These are phyloP conservation scores for Tetraodon nigroviridis DNA, from an alignment of 2,113 vertebrate species.

Conservation along the genomic window DNA sequence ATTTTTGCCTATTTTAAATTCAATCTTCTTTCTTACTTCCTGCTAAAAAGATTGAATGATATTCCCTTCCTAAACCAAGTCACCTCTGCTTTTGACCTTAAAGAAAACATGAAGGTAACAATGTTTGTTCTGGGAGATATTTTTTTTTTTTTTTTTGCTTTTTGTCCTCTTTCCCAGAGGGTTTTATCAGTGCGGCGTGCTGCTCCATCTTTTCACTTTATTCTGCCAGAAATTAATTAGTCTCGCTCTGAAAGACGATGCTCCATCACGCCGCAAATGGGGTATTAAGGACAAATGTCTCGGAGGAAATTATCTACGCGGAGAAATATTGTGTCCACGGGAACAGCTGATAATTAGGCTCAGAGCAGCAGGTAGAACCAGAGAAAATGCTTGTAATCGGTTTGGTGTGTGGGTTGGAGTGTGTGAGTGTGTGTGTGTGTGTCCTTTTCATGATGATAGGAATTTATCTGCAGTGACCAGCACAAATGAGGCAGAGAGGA, in stretches of 20 bases:
- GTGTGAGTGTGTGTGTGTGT: not conserved
- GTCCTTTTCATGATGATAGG: not conserved
- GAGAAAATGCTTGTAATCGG: slow-evolving; percentile 27
- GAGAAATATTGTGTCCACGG: slow-evolving; percentile 46
- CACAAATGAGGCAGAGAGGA: slow-evolving; percentile 14
- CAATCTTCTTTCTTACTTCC: no score
- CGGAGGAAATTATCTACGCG: slow-evolving; percentile 55
- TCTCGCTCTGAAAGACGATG: slow-evolving; percentile 54
- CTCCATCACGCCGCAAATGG: slow-evolving; percentile 41
- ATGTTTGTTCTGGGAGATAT: slow-evolving; percentile 3
- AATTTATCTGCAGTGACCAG: slow-evolving; percentile 11
- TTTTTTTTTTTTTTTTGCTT: not conserved
- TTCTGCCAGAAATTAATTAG: slow-evolving; percentile 62
- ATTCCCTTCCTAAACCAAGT: not conserved
- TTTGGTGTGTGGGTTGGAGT: not conserved
- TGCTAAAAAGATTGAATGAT: no score
- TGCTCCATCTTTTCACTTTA: slow-evolving; percentile 30
- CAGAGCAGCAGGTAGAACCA: slow-evolving; percentile 14
- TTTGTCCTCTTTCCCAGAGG: slow-evolving; percentile 28
- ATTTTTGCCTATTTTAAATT: no score
- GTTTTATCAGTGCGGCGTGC: slow-evolving; percentile 36
- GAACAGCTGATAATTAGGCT: slow-evolving; percentile 52
- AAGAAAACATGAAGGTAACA: not conserved
- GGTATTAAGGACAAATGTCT: slow-evolving; percentile 58
- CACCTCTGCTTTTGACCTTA: not conserved